Evolutionary conservation across 1,140 invertebrate species (phyloP).

Genomic region (Atta cephalotes): DNA sequence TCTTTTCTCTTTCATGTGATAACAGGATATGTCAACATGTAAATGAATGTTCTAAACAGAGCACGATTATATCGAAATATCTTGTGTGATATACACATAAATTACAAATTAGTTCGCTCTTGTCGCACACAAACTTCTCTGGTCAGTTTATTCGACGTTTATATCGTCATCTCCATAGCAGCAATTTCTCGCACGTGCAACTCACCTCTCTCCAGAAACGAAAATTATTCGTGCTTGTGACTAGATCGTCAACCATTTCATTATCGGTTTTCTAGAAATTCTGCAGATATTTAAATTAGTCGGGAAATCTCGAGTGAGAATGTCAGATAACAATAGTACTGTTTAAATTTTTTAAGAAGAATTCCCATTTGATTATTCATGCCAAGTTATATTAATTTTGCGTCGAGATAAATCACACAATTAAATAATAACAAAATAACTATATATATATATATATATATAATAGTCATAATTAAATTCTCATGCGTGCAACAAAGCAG

Average conservation of each 20-base stretch:
- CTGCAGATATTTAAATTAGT: slow-evolving; percentile 17
- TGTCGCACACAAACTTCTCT: slow-evolving; percentile 51
- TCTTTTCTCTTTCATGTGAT: neutral
- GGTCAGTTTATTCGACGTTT: slow-evolving; percentile 68
- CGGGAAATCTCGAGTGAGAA: neutral
- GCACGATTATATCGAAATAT: neutral
- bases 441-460: neutral
- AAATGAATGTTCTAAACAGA: neutral
- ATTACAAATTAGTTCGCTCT: slow-evolving; percentile 76
- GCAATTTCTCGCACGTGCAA: slow-evolving; percentile 4
- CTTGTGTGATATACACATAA: slow-evolving; percentile 42
- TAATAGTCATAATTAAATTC: slow-evolving; percentile 7
- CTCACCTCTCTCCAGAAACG: slow-evolving; percentile 21
- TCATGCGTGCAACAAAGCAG: slow-evolving; percentile 25
- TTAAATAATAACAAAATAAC: slow-evolving; percentile 13
- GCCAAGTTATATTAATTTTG: neutral
- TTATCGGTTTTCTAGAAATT: slow-evolving; percentile 33
- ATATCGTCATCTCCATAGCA: slow-evolving; percentile 5
- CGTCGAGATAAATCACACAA: neutral
- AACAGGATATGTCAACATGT: neutral
- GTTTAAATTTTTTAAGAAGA: neutral
- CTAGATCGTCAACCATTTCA: neutral
- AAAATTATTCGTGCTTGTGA: slow-evolving; percentile 17
- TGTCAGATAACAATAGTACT: neutral
- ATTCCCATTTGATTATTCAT: neutral